Base-by-base conservation (phyloP, 1,140 invertebrate genomes). In the Leucophenga varia region DNA sequence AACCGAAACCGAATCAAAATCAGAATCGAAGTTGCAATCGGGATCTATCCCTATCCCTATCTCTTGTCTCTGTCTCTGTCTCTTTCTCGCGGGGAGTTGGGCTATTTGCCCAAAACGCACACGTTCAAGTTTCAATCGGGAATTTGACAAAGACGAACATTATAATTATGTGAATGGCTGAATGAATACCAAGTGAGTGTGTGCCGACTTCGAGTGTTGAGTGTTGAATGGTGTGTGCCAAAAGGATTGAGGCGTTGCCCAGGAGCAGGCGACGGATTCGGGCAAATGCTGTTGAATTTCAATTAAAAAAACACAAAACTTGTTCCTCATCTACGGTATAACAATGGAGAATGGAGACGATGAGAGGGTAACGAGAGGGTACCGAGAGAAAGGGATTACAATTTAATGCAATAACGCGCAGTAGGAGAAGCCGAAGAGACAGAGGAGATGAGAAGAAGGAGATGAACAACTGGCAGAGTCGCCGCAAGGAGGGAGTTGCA, bases 401-500 rank as follows among this genome's bases (percentile, higher is more conserved):
- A 54, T 52, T 61, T 61, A 70, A 70, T 64, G 65, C 64, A 68
- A 68, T 61, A 68, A 68, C 59, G 64, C 55, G 49, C 39, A 31
- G n/a, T 13, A 20, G 16, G 12, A 17, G 16, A 47, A 47, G 40
- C 45, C 13, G 16, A 18, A 25, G 22, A 5, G 22, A n/a, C n/a
- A n/a, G n/a, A n/a, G n/a, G n/a, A n/a, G n/a, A n/a, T n/a, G n/a
- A n/a, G n/a, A n/a, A n/a, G n/a, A n/a, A n/a, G n/a, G n/a, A n/a
- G n/a, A n/a, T n/a, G n/a, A n/a, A n/a, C n/a, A n/a, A n/a, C n/a
- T n/a, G n/a, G n/a, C n/a, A n/a, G n/a, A n/a, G n/a, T n/a, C n/a
- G n/a, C n/a, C n/a, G n/a, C n/a, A n/a, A n/a, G n/a, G n/a, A n/a
- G n/a, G n/a, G n/a, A n/a, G n/a, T n/a, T n/a, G n/a, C n/a, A n/a